Base-by-base conservation (phyloP, 2,888 invertebrate genomes). In the Drepana falcataria region DNA sequence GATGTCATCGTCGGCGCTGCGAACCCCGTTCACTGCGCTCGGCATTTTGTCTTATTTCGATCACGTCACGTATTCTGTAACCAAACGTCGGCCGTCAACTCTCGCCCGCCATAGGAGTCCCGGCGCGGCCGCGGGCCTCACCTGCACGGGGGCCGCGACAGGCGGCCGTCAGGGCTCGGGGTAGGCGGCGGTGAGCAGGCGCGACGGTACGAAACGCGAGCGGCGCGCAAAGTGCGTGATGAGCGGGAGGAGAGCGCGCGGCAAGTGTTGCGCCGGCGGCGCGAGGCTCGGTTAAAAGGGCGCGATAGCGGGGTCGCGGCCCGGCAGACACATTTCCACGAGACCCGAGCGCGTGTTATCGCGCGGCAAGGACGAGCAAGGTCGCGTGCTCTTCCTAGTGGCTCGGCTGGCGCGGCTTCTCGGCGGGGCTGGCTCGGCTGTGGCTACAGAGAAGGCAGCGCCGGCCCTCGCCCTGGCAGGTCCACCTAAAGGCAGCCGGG, bases 1-100 rank as follows among this genome's bases (percentile, higher is more conserved):
- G 69, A 97, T 93, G 69, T 95, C 95, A 61, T 95, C 95, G 51
- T 91, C 51, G 48, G 56, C 67, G 57, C 77, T 71, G 48, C 80
- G 75, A 58, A 87, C 57, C 47, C 85, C 88, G 80, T 87, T 85
- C 68, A 72, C 76, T 58, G 81, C 85, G 65, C 83, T 77, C 66
- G 90, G 89, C 91, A 90, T 91, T 53, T 59, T 64, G 54, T 37
- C 41, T 51, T 57, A 56, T 47, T 35, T 51, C 51, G 59, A 35
- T 7, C 51, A 52, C 55, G 48, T 47, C 2, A 47, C 21, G 4
- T 6, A 35, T 67, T 77, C 83, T 83, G 81, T 60, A 82, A 82
- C 66, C 64, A 69, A 69, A 66, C 40, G 52, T 48, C 59, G 55
- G 55, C 62, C 58, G 64, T 57, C 56, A 21, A 21, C 21, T 21